Evolutionary conservation across 2,888 invertebrate species (phyloP).

Genomic region (Eudemis profundana): DNA sequence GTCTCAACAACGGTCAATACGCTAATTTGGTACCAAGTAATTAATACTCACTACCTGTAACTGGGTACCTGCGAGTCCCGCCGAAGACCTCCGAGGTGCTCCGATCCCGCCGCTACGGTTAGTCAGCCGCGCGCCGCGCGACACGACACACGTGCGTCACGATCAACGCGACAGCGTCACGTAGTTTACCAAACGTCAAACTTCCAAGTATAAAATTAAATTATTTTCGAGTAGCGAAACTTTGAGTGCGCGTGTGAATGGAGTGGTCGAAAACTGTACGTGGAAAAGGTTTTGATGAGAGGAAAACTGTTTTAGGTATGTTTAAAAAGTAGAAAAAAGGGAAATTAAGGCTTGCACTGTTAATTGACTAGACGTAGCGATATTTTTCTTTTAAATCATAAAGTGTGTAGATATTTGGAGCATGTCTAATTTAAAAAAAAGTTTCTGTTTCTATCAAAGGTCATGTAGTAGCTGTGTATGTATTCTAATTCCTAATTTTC

Average conservation of each 20-base stretch:
- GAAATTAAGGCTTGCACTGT: background rate
- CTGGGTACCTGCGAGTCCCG: conserved; percentile 64
- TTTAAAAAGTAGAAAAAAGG: background rate
- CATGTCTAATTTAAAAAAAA: too few species aligned
- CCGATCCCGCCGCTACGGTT: conserved; percentile 54
- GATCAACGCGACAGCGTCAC: conserved; percentile 15
- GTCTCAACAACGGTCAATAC: conserved; percentile 64
- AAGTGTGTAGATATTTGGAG: background rate
- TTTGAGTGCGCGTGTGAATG: conserved; percentile 28
- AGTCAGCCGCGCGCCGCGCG: conserved; percentile 70
- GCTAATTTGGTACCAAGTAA: conserved; percentile 77
- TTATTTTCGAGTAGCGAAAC: conserved; percentile 1
- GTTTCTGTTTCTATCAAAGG: too few species aligned
- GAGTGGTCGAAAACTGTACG: conserved; percentile 37
- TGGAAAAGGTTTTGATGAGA: too few species aligned
- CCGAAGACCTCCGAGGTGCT: conserved; percentile 60
- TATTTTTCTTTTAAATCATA: background rate
- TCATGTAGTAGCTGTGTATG: too few species aligned
- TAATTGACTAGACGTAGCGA: background rate
- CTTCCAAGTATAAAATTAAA: conserved; percentile 52
- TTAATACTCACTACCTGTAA: conserved; percentile 64
- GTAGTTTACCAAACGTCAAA: conserved; percentile 55
- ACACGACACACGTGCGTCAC: conserved; percentile 47
- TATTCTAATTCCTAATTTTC: too few species aligned
- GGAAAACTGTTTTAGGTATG: conserved; percentile 30